A percentile compares a stretch with the other conserved stretches of the same genome.
Conservation (phyloP, 2,888 invertebrate species). For the Dicyrtomina minuta region DNA sequence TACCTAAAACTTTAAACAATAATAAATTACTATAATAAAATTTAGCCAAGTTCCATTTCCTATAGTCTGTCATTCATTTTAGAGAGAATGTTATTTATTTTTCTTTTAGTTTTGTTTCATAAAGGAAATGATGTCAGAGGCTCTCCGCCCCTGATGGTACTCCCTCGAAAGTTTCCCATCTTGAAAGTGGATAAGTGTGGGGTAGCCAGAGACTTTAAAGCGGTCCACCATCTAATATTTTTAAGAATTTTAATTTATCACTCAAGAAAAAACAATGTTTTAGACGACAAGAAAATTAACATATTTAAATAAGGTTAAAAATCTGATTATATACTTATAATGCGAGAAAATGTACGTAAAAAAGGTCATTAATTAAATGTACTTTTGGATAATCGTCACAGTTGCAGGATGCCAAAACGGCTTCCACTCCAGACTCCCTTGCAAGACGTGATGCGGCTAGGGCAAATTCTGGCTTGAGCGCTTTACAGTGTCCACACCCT, state of each 20-base stretch:
- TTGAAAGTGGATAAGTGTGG: slow-evolving; percentile 14
- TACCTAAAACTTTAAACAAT: no score
- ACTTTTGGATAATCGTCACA: slow-evolving; percentile 29
- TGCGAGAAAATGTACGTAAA: neutral
- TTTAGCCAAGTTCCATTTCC: no score
- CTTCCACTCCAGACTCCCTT: neutral
- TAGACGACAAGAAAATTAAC: neutral
- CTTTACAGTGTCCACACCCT: slow-evolving; percentile 31
- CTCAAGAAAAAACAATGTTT: no score
- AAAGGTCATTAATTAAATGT: no score
- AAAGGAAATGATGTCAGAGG: slow-evolving; percentile 15
- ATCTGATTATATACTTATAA: neutral
- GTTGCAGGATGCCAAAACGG: slow-evolving; percentile 7
- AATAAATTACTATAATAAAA: no score
- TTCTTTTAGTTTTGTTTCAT: no score
- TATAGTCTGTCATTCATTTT: no score
- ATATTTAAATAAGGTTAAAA: neutral
- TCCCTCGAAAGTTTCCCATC: slow-evolving; percentile 9
- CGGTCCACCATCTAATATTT: slow-evolving; percentile 16
- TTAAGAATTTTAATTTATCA: no score
- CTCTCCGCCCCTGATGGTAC: slow-evolving; percentile 17
- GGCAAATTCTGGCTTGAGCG: slow-evolving; percentile 21
- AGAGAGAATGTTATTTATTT: no score
- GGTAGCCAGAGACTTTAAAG: slow-evolving; percentile 15
- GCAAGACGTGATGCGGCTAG: slow-evolving; percentile 13